These are phyloP conservation scores for Myiotriccus ornatus DNA, from an alignment of 2,797 vertebrate species.

Conservation along the genomic window DNA sequence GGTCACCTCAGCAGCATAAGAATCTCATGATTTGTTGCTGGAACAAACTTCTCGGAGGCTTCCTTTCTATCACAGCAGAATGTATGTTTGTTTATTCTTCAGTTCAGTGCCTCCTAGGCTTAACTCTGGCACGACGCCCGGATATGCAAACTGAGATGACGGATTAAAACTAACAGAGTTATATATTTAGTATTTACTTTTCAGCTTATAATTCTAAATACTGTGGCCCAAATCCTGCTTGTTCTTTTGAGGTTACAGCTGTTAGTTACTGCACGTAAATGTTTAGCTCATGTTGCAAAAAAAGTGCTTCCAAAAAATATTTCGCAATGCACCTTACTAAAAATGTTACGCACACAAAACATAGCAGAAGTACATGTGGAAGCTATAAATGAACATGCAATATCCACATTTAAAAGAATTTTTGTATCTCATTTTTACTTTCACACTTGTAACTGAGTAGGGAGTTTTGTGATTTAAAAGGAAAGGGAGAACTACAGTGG, in stretches of 20 bases:
- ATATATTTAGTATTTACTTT: conserved; percentile 4
- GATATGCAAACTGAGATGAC: neutral
- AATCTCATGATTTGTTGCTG: neutral
- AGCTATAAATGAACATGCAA: neutral
- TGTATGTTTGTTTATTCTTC: neutral
- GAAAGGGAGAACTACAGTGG: neutral
- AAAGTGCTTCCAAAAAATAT: neutral
- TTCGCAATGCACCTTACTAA: neutral
- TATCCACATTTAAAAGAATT: neutral
- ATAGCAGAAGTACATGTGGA: neutral
- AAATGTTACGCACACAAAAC: neutral
- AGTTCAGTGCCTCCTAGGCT: neutral
- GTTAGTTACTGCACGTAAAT: neutral
- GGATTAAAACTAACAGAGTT: conserved; percentile 19
- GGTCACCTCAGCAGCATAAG: neutral
- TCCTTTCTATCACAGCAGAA: neutral
- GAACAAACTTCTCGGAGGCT: neutral
- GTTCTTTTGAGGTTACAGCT: neutral
- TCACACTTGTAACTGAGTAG: neutral
- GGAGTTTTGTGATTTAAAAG: conserved; percentile 7
- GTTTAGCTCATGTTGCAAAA: neutral
- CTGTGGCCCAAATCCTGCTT: neutral
- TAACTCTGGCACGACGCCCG: neutral
- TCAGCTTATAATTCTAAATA: neutral
- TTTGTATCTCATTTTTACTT: neutral